Evolutionary conservation across 2,888 invertebrate species (phyloP).

Genomic region (Calliopum simillimum): DNA sequence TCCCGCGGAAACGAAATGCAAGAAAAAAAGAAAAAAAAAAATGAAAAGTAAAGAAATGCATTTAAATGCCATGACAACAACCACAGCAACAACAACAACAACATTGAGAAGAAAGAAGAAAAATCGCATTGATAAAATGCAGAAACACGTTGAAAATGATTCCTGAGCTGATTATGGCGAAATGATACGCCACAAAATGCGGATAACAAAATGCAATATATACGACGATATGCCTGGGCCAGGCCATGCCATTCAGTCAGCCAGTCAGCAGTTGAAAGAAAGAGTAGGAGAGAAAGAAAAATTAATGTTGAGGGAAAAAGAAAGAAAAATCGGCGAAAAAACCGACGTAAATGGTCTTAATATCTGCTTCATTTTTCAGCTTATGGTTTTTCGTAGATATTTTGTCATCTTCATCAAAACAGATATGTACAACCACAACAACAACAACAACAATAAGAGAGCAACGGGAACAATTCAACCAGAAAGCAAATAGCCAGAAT

Average conservation of each 20-base stretch:
- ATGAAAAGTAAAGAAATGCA: constrained; percentile 16
- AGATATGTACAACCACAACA: background rate
- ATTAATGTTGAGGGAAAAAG: background rate
- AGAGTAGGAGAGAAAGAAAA: background rate
- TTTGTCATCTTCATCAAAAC: constrained; percentile 34
- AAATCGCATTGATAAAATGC: constrained; percentile 48
- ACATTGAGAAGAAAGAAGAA: background rate
- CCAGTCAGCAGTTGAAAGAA: background rate
- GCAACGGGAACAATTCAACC: constrained; percentile 16
- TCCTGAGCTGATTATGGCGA: constrained; percentile 45
- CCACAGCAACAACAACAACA: constrained; percentile 1
- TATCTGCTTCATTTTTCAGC: constrained; percentile 28
- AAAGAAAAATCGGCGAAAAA: background rate
- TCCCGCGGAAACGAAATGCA: background rate
- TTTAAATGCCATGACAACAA: constrained; percentile 4
- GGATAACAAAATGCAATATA: constrained; percentile 13
- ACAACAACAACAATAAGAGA: background rate
- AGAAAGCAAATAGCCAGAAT: background rate
- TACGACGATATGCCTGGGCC: too few species aligned
- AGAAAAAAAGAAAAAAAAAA: constrained; percentile 11
- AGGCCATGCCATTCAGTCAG: too few species aligned
- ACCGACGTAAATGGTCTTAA: constrained; percentile 13
- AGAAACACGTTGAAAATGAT: constrained; percentile 48
- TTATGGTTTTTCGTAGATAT: constrained; percentile 28
- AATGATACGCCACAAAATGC: constrained; percentile 17